These are phyloP conservation scores for Barnardius zonarius DNA, from an alignment of 2,113 vertebrate genomes.

Conservation along the genomic window DNA sequence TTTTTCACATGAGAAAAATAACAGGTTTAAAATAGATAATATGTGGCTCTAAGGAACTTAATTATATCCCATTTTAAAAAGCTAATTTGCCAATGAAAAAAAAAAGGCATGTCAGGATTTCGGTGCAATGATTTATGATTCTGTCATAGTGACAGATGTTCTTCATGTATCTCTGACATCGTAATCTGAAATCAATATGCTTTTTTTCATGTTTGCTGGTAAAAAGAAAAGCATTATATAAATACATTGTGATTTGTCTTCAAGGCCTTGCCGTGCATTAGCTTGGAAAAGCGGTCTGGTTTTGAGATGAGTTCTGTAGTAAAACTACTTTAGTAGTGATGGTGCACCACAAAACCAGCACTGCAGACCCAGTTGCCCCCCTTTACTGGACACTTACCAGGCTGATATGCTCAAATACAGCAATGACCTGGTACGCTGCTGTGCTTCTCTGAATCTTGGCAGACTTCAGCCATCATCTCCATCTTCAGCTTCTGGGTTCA, in stretches of 20 bases:
- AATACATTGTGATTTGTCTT: background rate
- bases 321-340: background rate
- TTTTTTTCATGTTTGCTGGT: background rate
- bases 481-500: background rate
- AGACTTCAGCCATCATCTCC: background rate
- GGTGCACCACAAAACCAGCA: background rate
- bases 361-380: background rate
- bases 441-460: background rate
- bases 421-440: background rate
- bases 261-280: background rate
- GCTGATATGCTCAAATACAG: background rate
- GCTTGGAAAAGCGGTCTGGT: background rate
- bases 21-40: background rate
- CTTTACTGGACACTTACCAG: background rate
- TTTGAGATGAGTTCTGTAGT: background rate
- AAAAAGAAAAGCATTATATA: background rate
- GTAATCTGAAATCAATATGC: conserved; percentile 8
- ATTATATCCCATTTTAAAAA: conserved; percentile 22
- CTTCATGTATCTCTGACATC: conserved; percentile 10
- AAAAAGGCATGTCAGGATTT: conserved; percentile 9
- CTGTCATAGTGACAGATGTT: conserved; percentile 60
- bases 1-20: conserved; percentile 2
- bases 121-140: conserved; percentile 23
- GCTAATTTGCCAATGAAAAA: conserved; percentile 6
- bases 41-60: background rate